Base-by-base conservation (phyloP, 2,888 invertebrate species). In the Acanthopleura granulata region DNA sequence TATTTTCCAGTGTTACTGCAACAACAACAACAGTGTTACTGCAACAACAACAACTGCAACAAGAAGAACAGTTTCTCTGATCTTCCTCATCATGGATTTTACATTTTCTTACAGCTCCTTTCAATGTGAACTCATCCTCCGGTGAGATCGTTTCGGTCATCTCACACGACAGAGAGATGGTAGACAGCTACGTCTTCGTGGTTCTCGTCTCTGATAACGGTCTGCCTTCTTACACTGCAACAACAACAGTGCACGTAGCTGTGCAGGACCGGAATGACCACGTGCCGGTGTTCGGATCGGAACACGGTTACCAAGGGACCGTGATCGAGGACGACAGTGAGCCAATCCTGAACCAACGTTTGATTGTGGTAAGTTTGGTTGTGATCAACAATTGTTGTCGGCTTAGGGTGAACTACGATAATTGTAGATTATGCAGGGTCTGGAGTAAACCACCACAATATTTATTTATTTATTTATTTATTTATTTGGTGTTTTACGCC, bases 181-280 rank as follows among this genome's bases (percentile, higher is more conserved):
- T 49, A 22, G 71, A 40, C 25, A n/a, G 25, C 18, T 71, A 71
- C 71, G 22, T 49, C 15, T 29, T 49, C 22, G 49, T 29, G 18
- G 71, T 71, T 40, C n/a, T 22, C 18, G 25, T 71, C 49, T 22
- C 30, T 15, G 71, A 71, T 25, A 71, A 49, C 18, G 71, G 71
- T n/a, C 18, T 71, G 40, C 71, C 71, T 11, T 49, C 40, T 16
- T 49, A 71, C 49, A 71, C 71, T 18, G 72, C 75, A 16, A 72
- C 73, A 73, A 72, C 71, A 49, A 70, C 62, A 18, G 61, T 74
- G 16, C 27, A 22, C 22, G 62, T 81, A 0, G 62, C 30, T 18
- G 94, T 97, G 15, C 96, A 96, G 86, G 90, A 90, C 74, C 96
- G 96, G 91, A 97, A 97, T 91, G 97, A 97, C 89, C 97, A 97